Evolutionary conservation across 2,797 vertebrate genomes (phyloP).

Genomic region (Podarcis lilfordi): DNA sequence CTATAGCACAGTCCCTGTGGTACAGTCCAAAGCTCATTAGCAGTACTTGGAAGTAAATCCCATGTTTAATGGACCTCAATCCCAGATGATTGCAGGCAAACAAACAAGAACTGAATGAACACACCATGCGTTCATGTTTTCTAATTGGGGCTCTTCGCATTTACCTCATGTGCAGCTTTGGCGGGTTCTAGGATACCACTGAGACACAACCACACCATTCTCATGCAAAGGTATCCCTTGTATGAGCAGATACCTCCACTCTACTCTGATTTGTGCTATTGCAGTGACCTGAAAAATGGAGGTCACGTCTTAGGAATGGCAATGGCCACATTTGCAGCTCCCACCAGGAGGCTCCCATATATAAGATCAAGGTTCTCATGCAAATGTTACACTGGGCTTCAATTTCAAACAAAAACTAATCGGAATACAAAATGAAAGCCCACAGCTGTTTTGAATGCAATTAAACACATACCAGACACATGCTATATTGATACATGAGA

Average conservation of each 20-base stretch:
- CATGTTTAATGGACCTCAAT: neutral
- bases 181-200: neutral
- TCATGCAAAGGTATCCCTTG: neutral
- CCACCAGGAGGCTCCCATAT: neutral
- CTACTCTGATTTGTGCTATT: too few relatives aligned
- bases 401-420: neutral
- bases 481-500: constrained; percentile 1
- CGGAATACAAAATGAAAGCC: neutral
- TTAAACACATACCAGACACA: neutral
- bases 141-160: neutral
- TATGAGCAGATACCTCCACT: neutral
- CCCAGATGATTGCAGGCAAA: neutral
- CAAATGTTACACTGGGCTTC: too few relatives aligned
- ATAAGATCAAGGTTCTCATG: too few relatives aligned
- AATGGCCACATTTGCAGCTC: neutral
- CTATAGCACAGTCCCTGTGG: neutral
- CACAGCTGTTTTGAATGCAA: neutral
- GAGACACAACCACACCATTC: neutral
- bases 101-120: neutral
- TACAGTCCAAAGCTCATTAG: neutral
- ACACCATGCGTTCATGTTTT: neutral
- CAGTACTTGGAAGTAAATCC: neutral
- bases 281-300: too few relatives aligned
- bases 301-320: too few relatives aligned
- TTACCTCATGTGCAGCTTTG: neutral